Base-by-base conservation (phyloP, 2,888 invertebrate genomes). In the Ochropleura leucogaster region DNA sequence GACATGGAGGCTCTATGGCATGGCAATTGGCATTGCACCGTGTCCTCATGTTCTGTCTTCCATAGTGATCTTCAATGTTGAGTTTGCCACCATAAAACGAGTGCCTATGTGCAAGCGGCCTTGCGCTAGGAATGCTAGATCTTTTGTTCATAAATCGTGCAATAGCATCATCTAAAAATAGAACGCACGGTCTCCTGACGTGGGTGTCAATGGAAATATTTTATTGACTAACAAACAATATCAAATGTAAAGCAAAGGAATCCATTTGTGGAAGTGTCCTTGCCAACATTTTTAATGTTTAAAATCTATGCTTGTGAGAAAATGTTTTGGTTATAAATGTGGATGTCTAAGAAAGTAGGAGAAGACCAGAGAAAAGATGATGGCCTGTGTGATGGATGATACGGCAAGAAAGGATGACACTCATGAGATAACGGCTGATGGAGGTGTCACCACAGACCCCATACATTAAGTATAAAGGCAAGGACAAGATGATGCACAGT, bases 61-160 rank as follows among this genome's bases (percentile, higher is more conserved):
- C 30, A 30, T 30, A 30, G 30, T 30, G 30, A 2, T 30, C 30
- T 30, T 30, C 30, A 30, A 30, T 30, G 30, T 30, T 30, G 30
- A 30, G 30, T 30, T 30, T 30, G 30, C 30, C 30, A 3, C 30
- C 30, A 30, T 30, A 30, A 30, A 30, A 30, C 30, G 30, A 30
- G 30, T 30, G 30, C 30, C 30, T 30, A 30, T 30, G 30, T 30
- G 30, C 30, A 30, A 30, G 30, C 30, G 30, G 30, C 30, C 30
- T 30, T 30, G 30, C 30, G 59, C 44, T 53, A 66, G 55, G 60
- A 66, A 66, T 83, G 65, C 47, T 53, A 63, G 73, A 68, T 82
- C 72, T 78, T 51, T 66, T 78, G 78, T 72, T 55, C 63, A 77
- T 51, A 66, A 64, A 67, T 77, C 66, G 71, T 79, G 71, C 62